Percentiles rank a stretch among this genome's conserved stretches.
Evolutionary conservation across 2,113 vertebrate species (phyloP).

Genomic region (Struthidea cinerea): DNA sequence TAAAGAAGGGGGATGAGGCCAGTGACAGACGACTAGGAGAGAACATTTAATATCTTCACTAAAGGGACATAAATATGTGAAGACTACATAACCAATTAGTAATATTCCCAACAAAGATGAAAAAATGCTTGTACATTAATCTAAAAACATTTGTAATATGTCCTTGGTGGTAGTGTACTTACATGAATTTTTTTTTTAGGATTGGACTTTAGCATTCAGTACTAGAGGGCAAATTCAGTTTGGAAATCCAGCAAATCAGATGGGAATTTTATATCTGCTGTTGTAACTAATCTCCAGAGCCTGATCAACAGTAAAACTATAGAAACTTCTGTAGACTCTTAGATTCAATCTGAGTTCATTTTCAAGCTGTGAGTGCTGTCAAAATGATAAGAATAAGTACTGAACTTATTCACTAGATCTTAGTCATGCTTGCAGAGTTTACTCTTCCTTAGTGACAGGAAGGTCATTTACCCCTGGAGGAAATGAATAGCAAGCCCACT

Average conservation of each 20-base stretch:
- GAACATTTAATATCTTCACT: not conserved
- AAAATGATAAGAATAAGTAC: conserved; percentile 6
- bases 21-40: not conserved
- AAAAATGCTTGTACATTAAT: not conserved
- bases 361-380: conserved; percentile 26
- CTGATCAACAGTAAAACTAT: not conserved
- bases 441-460: conserved; percentile 24
- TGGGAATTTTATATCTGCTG: not conserved
- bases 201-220: not conserved
- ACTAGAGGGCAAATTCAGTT: not conserved
- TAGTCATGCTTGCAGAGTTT: conserved; percentile 13
- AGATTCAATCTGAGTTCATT: conserved; percentile 6
- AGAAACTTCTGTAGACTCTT: not conserved
- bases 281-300: not conserved
- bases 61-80: not conserved
- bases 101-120: not conserved
- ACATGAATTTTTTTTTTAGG: not conserved
- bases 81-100: not conserved
- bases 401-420: conserved; percentile 21
- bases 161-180: not conserved
- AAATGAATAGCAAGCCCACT: conserved; percentile 22
- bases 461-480: conserved; percentile 45
- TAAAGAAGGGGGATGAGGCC: not conserved
- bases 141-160: not conserved
- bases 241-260: not conserved